Base-by-base conservation (phyloP, 2,888 invertebrate species). In the Parnassius glacialis region DNA sequence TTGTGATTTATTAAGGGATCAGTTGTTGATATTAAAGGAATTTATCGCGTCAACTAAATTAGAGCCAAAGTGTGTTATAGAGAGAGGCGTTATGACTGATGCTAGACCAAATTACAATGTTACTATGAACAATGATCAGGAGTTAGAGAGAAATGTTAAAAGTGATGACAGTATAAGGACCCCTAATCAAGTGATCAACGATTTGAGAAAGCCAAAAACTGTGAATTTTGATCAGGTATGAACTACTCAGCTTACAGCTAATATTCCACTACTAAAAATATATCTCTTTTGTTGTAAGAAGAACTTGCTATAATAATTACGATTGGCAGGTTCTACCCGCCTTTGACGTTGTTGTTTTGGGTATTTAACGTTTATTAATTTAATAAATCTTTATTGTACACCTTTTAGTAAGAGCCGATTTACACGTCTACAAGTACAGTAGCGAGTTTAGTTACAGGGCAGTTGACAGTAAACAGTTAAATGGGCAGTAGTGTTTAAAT, bases 151-250 rank as follows among this genome's bases (percentile, higher is more conserved):
- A 2, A 70, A 45, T 12, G 58, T 56, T 2, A 67, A 59, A 42
- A 64, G 47, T 34, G 78, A 79, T 7, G 80, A 74, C 2, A 73
- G 68, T n/a, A 71, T 67, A n/a, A 56, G 64, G 34, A 70, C 78
- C 5, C 75, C 77, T 16, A 78, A 75, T 52, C 80, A 83, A 52
- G 67, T 90, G 1, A 72, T 89, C 9, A 90, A 90, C 61, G 83
- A 90, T 76, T 77, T 90, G 65, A 89, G 84, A 69, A 90, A 86
- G 68, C 76, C 64, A 69, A 87, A 90, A 66, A 90, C 87, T 73
- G 83, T 89, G 25, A 90, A 90, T 68, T 86, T 85, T 66, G 72
- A 70, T 70, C 78, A 80, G 79, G 90, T 89, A 64, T n/a, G 45
- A 52, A 61, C 59, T 16, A 41, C 7, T 34, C 34, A 34, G 34